Conservation (phyloP, 92 coral and sea anemone species). For the Siderastrea radians region DNA sequence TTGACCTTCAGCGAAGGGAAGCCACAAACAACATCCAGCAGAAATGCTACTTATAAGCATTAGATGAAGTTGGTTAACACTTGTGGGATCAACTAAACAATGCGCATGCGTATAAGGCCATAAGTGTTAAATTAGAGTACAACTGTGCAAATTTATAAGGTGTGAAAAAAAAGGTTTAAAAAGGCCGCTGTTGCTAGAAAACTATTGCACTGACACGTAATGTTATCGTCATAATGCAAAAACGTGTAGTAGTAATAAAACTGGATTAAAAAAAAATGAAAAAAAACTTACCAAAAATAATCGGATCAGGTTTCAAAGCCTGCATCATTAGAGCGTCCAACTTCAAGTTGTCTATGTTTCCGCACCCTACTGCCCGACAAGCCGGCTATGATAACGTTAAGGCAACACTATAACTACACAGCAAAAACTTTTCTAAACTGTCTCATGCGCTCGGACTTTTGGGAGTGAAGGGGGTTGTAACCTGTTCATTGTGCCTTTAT, state of each 20-base stretch:
- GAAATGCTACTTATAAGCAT: not conserved
- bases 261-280: not conserved
- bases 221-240: no score
- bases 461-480: no score
- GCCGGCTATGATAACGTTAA: slow-evolving; percentile 78
- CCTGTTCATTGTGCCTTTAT: no score
- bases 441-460: no score
- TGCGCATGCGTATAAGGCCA: not conserved
- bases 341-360: slow-evolving; percentile 69
- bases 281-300: slow-evolving; percentile 72
- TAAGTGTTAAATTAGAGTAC: no score
- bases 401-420: slow-evolving; percentile 2
- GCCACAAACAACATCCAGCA: not conserved
- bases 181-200: no score
- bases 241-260: no score
- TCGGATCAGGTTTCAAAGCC: slow-evolving; percentile 73
- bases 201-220: no score
- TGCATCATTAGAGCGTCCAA: slow-evolving; percentile 65
- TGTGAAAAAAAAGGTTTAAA: not conserved
- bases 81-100: not conserved
- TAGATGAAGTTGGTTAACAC: not conserved
- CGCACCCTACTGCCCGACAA: slow-evolving; percentile 78
- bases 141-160: not conserved
- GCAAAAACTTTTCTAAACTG: not conserved
- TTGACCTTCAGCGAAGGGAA: slow-evolving; percentile 88